Evolutionary conservation across 2,888 invertebrate genomes (phyloP).

Genomic region (Athrips mouffetella): DNA sequence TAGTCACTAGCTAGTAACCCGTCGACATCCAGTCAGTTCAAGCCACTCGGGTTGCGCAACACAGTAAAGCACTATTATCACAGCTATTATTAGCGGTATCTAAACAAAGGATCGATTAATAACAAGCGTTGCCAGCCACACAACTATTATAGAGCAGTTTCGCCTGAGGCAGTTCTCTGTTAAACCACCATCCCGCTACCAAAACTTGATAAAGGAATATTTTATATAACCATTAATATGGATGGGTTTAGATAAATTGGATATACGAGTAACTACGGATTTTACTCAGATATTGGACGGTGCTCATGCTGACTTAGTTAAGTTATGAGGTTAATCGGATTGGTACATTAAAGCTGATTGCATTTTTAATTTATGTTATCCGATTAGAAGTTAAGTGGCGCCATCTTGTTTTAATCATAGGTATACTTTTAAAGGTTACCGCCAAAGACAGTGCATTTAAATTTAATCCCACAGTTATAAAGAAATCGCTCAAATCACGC

Average conservation of each 20-base stretch:
- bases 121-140: slow-evolving; percentile 3
- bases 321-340: slow-evolving; percentile 4
- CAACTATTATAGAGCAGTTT: background rate
- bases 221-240: slow-evolving; percentile 12
- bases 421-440: background rate
- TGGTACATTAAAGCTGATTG: slow-evolving; percentile 1
- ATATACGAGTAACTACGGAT: background rate
- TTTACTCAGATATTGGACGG: background rate
- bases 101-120: slow-evolving; percentile 27
- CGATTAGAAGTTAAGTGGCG: background rate
- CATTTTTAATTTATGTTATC: slow-evolving; percentile 1
- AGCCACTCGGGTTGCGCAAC: slow-evolving; percentile 18
- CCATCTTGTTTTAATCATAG: background rate
- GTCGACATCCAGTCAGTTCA: background rate
- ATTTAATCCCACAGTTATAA: no score
- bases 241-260: background rate
- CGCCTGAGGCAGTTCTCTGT: slow-evolving; percentile 1
- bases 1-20: no score
- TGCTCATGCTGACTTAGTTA: no score
- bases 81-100: slow-evolving; percentile 24
- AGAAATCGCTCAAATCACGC: no score
- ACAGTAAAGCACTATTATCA: slow-evolving; percentile 33
- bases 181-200: slow-evolving; percentile 10
- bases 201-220: slow-evolving; percentile 17
- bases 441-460: background rate